Evolutionary conservation across 2,888 invertebrate species (phyloP).

Genomic region (Pycnomerus fuliginosus): DNA sequence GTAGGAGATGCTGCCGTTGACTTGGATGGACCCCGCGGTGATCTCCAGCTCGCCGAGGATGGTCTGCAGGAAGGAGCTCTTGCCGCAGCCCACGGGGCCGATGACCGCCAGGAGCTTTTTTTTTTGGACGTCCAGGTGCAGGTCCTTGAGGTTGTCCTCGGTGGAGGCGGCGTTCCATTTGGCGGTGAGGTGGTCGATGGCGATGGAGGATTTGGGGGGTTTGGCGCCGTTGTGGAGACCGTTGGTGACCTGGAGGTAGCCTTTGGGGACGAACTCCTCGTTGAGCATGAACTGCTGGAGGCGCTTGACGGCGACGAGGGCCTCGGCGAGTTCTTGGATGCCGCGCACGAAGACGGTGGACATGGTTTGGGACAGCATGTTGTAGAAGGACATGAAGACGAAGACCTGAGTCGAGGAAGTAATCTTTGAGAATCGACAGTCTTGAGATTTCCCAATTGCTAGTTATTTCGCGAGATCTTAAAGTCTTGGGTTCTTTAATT

Average conservation of each 20-base stretch:
- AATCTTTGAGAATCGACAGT: no score
- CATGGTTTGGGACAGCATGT: conserved; percentile 58
- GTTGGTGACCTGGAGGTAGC: conserved; percentile 12
- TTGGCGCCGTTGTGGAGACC: conserved; percentile 35
- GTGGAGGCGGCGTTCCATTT: conserved; percentile 45
- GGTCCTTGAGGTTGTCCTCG: conserved; percentile 44
- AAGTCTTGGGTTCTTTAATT: no score
- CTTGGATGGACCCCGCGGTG: conserved; percentile 60
- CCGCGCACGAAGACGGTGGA: conserved; percentile 59
- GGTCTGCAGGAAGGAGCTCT: conserved; percentile 69
- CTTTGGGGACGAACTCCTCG: conserved; percentile 42
- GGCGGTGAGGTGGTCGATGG: conserved; percentile 41
- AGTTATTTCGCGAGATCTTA: no score
- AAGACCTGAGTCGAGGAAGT: no score
- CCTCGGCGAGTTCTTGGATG: conserved; percentile 54
- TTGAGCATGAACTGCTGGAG: conserved; percentile 49
- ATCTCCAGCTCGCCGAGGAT: conserved; percentile 67
- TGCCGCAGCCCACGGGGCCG: conserved; percentile 62
- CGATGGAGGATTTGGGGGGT: conserved; percentile 29
- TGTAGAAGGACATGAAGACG: conserved; percentile 59
- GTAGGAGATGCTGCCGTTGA: conserved; percentile 69
- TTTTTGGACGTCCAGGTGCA: conserved; percentile 40
- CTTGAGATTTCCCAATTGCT: no score
- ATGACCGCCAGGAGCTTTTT: conserved; percentile 56
- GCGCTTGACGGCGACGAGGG: conserved; percentile 52